phyloP scores from a whole-genome alignment of 2,113 vertebrate genomes.

The Hemicordylus capensis region DNA sequence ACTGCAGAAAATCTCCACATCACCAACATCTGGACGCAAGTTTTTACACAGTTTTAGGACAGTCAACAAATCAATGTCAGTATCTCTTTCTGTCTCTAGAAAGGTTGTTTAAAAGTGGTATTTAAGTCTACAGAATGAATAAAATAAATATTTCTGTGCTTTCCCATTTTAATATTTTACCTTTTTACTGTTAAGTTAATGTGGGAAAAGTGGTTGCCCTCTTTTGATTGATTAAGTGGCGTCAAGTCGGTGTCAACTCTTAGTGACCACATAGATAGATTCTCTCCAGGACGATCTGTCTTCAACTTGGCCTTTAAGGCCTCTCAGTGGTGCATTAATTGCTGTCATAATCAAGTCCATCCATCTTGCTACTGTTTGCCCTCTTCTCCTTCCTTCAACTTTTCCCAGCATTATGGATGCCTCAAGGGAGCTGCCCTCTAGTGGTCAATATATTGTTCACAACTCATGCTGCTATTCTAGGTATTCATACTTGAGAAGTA shows the following conservation, averaged over 20 bases:
- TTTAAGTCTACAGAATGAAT: too few species aligned
- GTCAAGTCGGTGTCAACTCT: too few species aligned
- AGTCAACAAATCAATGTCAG: background rate
- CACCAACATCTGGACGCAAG: background rate
- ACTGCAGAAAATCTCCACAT: background rate
- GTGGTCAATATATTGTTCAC: constrained; percentile 26
- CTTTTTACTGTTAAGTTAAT: background rate
- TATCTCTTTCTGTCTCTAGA: background rate
- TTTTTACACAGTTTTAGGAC: background rate
- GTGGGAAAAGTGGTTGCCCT: constrained; percentile 25
- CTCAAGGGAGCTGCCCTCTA: constrained; percentile 62
- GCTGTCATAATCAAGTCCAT: too few species aligned
- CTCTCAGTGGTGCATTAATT: too few species aligned
- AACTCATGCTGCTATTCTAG: background rate
- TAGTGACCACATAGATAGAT: too few species aligned
- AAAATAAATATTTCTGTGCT: background rate
- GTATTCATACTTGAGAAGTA: too few species aligned
- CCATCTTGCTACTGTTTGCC: too few species aligned
- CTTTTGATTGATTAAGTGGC: too few species aligned
- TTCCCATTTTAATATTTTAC: background rate
- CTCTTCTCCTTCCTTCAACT: too few species aligned
- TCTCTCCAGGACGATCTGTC: too few species aligned
- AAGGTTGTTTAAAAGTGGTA: too few species aligned
- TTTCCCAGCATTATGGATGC: background rate
- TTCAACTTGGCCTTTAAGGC: too few species aligned